Evolutionary conservation across 2,113 vertebrate species (phyloP).

Genomic region (Gasterosteus nipponicus): DNA sequence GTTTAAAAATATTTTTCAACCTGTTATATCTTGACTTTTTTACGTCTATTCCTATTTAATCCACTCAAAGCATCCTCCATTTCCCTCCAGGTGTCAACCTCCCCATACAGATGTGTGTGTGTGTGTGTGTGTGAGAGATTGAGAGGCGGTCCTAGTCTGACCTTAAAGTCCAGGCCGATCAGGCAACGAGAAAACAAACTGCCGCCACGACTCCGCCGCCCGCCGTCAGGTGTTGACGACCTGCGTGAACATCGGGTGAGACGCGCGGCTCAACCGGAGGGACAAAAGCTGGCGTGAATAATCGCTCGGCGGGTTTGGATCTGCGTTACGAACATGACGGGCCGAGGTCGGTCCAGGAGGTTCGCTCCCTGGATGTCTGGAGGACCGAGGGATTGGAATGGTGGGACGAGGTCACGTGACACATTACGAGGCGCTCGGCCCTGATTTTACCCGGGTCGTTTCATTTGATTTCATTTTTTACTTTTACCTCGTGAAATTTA

Average conservation of each 20-base stretch:
- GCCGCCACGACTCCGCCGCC: slow-evolving; percentile 44
- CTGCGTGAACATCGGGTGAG: slow-evolving; percentile 66
- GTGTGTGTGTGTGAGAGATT: not conserved
- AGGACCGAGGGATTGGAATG: not conserved
- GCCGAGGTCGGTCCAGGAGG: not conserved
- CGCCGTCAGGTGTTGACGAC: slow-evolving; percentile 70
- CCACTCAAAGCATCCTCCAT: slow-evolving; percentile 14
- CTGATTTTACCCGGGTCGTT: not conserved
- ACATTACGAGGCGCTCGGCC: not conserved
- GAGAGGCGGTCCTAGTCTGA: slow-evolving; percentile 37
- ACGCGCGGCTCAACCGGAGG: slow-evolving; percentile 50
- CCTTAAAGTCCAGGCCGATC: slow-evolving; percentile 65
- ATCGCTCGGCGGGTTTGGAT: slow-evolving; percentile 43
- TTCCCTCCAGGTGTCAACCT: slow-evolving; percentile 60
- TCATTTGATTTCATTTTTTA: not conserved
- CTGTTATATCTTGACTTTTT: no score
- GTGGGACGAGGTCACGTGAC: not conserved
- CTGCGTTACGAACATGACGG: slow-evolving; percentile 2
- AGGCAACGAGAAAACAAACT: slow-evolving; percentile 41
- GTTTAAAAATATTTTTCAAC: no score
- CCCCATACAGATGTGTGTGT: not conserved
- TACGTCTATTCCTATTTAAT: slow-evolving; percentile 23
- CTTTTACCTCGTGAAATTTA: not conserved
- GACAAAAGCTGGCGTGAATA: slow-evolving; percentile 44
- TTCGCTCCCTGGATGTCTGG: not conserved